Evolutionary conservation across 53 echinoderm and acorn worm species (phyloP), one percentile per base, ranked within the genome.

Genomic region (Crossaster papposus): DNA sequence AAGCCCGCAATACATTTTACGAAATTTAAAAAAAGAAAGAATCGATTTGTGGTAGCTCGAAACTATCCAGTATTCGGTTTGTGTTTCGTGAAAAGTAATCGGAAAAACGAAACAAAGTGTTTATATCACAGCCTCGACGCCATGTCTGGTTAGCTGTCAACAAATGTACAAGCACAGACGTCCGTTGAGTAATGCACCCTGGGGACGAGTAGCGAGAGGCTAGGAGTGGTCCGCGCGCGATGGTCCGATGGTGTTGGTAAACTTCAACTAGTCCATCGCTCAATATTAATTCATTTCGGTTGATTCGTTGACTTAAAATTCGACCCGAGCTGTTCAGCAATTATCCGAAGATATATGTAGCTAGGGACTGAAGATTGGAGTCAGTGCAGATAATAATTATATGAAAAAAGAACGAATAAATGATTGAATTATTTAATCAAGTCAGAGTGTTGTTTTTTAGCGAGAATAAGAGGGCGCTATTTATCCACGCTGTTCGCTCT

Each of bases 81-180:
- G 17, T 3, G 36, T 32, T 74, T 11, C 33, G 33, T 55, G 80
- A 86, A 62, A 77, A 36, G 84, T 86, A 87, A 58, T 87, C 77
- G 58, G 75, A 54, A 76, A n/a, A 87, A 32, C 74, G 54, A 52
- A 75, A 55, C 74, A 73, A 54, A 9, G 54, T 58, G 75, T 75
- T 87, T 75, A 76, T 55, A 76, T 87, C 87, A 36, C 87, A 87
- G 77, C 87, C 87, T 87, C 87, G 77, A 24, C 20, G 28, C 76
- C 87, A 76, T 14, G 17, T 14, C 3, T 17, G 15, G 35, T 14
- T 35, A 12, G 33, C 17, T 32, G 44, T 20, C 4, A 0, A 33
- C 54, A 53, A 13, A 51, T 52, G 51, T 12, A 52, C 24, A 52
- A 12, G 28, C 6, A 50, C 51, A 22, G 24, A 1, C 20, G 24